phyloP scores from a whole-genome alignment of 2,797 vertebrate species.

The Lepus oiostolus region DNA sequence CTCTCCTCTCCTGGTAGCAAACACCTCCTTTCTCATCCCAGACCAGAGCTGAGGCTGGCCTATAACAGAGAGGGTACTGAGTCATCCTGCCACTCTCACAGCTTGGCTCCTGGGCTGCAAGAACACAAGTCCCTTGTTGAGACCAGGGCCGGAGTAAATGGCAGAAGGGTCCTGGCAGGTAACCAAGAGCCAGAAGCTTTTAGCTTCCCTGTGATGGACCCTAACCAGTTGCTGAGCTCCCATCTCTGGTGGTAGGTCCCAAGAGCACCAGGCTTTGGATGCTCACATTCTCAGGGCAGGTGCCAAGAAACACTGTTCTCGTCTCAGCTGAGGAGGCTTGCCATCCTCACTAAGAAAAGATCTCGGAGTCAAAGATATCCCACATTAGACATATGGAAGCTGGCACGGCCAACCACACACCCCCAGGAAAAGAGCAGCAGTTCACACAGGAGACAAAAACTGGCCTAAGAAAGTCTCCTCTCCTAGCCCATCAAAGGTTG shows the following conservation, averaged over 20 bases:
- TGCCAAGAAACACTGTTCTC: not conserved
- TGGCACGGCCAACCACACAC: not conserved
- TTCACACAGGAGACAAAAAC: not conserved
- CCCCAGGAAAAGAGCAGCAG: not conserved
- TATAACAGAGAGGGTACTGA: not conserved
- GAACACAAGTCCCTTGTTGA: not conserved
- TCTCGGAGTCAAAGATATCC: not conserved
- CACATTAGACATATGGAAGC: not conserved
- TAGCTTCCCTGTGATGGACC: not conserved
- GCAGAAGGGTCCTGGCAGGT: not conserved
- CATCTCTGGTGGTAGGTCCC: not conserved
- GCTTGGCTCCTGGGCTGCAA: not conserved
- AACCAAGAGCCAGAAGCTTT: not conserved
- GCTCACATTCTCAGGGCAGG: not conserved
- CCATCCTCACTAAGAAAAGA: not conserved
- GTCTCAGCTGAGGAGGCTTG: constrained; percentile 7
- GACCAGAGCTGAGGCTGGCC: not conserved
- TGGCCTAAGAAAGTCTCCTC: not conserved
- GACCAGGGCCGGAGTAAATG: not conserved
- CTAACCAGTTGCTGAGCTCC: not conserved
- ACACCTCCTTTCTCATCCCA: not conserved
- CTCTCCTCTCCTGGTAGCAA: not conserved
- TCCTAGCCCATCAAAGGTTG: not conserved
- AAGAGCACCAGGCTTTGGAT: not conserved
- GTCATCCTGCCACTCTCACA: not conserved